A percentile compares a stretch with the other conserved stretches of the same genome.
These are phyloP conservation scores for Spodoptera exigua DNA, from an alignment of 2,888 invertebrate species.

Conservation along the genomic window DNA sequence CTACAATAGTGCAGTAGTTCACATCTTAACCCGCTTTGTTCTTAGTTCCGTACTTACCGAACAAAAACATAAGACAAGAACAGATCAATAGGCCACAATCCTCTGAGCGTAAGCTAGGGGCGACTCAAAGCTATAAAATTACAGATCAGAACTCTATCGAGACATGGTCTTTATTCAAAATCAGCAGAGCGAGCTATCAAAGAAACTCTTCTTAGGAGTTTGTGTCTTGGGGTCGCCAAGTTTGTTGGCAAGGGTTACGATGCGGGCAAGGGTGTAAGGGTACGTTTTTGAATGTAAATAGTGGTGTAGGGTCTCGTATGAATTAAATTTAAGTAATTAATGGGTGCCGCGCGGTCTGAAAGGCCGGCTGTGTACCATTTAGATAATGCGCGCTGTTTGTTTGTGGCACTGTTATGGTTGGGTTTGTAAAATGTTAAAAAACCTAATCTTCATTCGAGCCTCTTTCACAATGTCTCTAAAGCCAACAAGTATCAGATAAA, in stretches of 20 bases:
- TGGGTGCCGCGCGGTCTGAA: slow-evolving; percentile 70
- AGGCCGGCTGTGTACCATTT: slow-evolving; percentile 65
- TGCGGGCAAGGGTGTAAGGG: slow-evolving; percentile 82
- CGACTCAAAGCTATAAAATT: slow-evolving; percentile 88
- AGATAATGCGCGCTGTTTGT: slow-evolving; percentile 68
- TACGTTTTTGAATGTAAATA: slow-evolving; percentile 89
- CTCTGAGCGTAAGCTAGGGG: slow-evolving; percentile 75
- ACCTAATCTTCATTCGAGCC: no score
- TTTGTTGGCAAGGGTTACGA: slow-evolving; percentile 86
- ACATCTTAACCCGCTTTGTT: slow-evolving; percentile 59
- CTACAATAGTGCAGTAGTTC: slow-evolving; percentile 50
- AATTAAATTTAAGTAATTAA: slow-evolving; percentile 90
- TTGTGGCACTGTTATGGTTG: slow-evolving; percentile 46
- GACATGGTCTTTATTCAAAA: slow-evolving; percentile 86
- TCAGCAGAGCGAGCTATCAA: slow-evolving; percentile 88
- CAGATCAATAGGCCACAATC: slow-evolving; percentile 84
- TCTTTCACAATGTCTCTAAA: no score
- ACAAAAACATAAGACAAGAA: slow-evolving; percentile 77
- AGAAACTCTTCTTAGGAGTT: slow-evolving; percentile 88
- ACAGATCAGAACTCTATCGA: slow-evolving; percentile 89
- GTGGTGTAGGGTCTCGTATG: slow-evolving; percentile 85
- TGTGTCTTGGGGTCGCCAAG: slow-evolving; percentile 87
- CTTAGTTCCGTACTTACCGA: slow-evolving; percentile 63
- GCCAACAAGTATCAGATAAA: no score
- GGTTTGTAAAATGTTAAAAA: slow-evolving; percentile 9